Conservation (phyloP, 2,113 vertebrate genomes). For the Calcarius ornatus region DNA sequence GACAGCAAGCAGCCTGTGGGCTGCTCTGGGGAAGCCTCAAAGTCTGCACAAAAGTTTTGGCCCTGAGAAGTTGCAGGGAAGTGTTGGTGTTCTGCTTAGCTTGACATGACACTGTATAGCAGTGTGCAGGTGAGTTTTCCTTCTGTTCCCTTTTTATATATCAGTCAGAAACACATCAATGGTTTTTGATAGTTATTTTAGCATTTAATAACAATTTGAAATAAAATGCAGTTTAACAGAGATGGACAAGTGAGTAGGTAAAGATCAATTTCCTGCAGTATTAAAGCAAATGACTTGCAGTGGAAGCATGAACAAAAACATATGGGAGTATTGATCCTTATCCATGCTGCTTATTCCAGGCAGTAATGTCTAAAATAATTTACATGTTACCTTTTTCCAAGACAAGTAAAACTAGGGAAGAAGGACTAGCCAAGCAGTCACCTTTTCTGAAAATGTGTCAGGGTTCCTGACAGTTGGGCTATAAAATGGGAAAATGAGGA, state of each 20-base stretch:
- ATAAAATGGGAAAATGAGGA: background rate
- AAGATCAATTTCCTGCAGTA: background rate
- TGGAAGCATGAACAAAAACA: background rate
- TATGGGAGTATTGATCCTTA: background rate
- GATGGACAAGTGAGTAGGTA: background rate
- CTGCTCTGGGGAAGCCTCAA: background rate
- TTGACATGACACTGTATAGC: background rate
- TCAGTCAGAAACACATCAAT: background rate
- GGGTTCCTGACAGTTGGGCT: background rate
- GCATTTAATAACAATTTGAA: background rate
- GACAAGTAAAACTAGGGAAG: background rate
- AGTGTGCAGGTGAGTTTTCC: background rate
- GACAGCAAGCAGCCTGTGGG: background rate
- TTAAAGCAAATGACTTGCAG: background rate
- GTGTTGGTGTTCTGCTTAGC: background rate
- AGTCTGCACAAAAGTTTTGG: background rate
- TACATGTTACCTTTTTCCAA: background rate
- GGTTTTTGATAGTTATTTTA: background rate
- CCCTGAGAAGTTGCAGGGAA: background rate
- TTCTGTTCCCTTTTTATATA: background rate
- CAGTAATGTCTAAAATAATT: background rate
- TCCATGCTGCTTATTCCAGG: background rate
- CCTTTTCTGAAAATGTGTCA: background rate
- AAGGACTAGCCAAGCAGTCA: background rate
- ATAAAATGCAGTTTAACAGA: background rate